Base-by-base conservation (phyloP, 2,888 invertebrate genomes). In the Meghimatium bilineatum region DNA sequence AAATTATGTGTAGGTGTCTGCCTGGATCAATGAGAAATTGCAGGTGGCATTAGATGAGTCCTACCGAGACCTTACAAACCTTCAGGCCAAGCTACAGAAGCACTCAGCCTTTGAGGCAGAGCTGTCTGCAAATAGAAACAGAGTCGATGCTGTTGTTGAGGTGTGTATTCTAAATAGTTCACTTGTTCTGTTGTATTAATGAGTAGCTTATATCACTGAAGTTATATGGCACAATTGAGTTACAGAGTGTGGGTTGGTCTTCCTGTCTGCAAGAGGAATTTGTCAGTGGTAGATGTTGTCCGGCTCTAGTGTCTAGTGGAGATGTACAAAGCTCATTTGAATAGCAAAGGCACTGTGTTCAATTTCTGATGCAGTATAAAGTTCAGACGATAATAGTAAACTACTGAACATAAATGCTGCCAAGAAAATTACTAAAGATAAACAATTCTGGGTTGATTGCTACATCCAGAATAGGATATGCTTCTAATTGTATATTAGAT, bases 51-150 rank as follows among this genome's bases (percentile, higher is more conserved):
- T 95, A 83, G 99, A 99, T 92, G 98, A 98, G 92, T 97, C 96
- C 91, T 99, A 98, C 94, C 95, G 97, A 82, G 99, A 99, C 91
- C 96, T 97, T 0, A 97, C 97, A n/a, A 99, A 99, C 94, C 95
- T 99, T n/a, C 97, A 98, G 92, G 97, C 97, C 90, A 99, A 99
- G 94, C 97, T 98, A 49, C 98, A 99, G 93, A 97, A 98, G 93
- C 99, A 99, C 92, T 95, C 96, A 0, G 98, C 98, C 0, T 99
- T 99, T 93, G 98, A 99, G 92, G 97, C 98, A 0, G 99, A 99
- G 93, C 94, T 99, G 49, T 95, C 96, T 17, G 97, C 98, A 34
- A 99, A 98, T 93, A 96, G 97, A 89, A 96, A 96, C 1, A 95
- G 98, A 67, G 96, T 98, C 0, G 96, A 96, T 85, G 96, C 96